phyloP scores from a whole-genome alignment of 2,888 invertebrate genomes.

The Thalpophila matura region DNA sequence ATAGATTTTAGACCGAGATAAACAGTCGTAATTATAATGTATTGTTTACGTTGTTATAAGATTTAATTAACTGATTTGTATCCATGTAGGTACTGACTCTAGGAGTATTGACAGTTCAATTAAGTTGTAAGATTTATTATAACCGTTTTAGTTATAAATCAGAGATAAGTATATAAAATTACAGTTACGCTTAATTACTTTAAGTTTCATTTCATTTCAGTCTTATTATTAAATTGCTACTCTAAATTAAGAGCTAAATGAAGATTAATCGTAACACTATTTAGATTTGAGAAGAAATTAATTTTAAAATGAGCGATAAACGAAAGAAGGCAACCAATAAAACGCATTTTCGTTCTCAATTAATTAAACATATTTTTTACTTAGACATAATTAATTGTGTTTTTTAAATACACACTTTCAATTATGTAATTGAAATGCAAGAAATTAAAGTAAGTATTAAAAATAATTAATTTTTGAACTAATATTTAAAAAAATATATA shows the following conservation, averaged over 20 bases:
- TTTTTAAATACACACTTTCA: too few species aligned
- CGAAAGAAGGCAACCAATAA: constrained; percentile 5
- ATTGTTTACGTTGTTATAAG: background rate
- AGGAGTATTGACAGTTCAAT: background rate
- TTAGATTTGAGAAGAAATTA: constrained; percentile 13
- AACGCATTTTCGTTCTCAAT: background rate
- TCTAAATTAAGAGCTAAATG: constrained; percentile 14
- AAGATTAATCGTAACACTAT: constrained; percentile 23
- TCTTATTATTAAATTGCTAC: background rate
- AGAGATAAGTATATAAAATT: background rate
- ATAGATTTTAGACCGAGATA: constrained; percentile 29
- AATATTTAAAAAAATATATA: background rate
- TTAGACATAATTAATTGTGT: background rate
- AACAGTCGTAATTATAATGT: constrained; percentile 22
- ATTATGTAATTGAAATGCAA: too few species aligned
- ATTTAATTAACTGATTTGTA: constrained; percentile 20
- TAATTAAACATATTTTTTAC: background rate
- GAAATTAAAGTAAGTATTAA: too few species aligned
- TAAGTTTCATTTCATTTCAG: constrained; percentile 15
- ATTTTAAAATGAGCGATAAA: constrained; percentile 10
- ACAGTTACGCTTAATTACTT: background rate
- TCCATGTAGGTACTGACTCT: constrained; percentile 8
- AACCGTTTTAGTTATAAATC: background rate
- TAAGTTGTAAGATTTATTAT: constrained; percentile 13
- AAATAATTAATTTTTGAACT: background rate